Conservation (phyloP, 2,888 invertebrate genomes). For the Ectemnius lituratus region DNA sequence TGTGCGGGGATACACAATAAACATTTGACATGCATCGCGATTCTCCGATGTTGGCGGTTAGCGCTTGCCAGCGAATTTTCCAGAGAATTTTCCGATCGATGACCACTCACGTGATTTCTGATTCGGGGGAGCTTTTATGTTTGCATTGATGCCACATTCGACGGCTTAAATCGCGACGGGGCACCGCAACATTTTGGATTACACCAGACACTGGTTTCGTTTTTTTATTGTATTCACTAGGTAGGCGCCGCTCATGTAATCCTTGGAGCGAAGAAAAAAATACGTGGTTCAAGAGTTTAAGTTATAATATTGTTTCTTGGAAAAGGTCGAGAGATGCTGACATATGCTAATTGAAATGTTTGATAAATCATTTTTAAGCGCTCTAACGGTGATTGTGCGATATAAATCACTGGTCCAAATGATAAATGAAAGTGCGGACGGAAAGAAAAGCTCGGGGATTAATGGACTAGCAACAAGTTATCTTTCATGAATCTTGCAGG, state of each 20-base stretch:
- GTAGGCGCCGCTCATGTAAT: no score
- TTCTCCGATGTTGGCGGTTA: slow-evolving; percentile 1
- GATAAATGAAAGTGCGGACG: background rate
- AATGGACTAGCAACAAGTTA: slow-evolving; percentile 18
- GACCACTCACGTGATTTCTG: slow-evolving; percentile 1
- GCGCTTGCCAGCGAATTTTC: slow-evolving; percentile 54
- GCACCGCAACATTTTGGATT: slow-evolving; percentile 5
- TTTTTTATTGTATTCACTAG: slow-evolving; percentile 8
- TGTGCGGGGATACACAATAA: background rate
- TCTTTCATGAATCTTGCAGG: background rate
- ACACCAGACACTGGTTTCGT: slow-evolving; percentile 4
- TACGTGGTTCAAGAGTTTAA: no score
- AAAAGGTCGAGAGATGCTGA: no score
- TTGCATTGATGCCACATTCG: slow-evolving; percentile 17
- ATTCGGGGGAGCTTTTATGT: slow-evolving; percentile 13
- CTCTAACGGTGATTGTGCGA: no score
- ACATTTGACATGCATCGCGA: slow-evolving; percentile 15
- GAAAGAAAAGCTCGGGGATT: background rate
- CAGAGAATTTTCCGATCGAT: slow-evolving; percentile 39
- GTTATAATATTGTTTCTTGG: no score
- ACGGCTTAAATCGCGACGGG: slow-evolving; percentile 6
- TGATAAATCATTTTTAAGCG: no score
- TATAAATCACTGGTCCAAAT: no score
- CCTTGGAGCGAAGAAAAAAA: no score
- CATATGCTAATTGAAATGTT: no score